A percentile compares a stretch with the other conserved stretches of the same genome.
These are phyloP conservation scores for Rhombomys opimus DNA, from an alignment of 2,113 vertebrate species.

Conservation along the genomic window DNA sequence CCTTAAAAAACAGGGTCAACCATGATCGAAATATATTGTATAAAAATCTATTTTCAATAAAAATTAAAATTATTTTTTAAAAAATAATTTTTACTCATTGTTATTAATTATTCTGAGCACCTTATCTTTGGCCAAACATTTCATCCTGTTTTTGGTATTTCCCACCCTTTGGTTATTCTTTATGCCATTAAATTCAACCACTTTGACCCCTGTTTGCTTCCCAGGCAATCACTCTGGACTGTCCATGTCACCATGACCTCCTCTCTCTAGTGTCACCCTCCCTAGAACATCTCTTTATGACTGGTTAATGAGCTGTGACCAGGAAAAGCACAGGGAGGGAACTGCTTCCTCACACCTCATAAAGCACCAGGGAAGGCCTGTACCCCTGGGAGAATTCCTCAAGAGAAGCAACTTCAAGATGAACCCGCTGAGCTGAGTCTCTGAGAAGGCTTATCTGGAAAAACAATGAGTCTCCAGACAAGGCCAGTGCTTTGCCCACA, in stretches of 20 bases:
- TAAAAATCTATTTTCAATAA: background rate
- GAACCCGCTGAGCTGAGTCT: no score
- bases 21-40: background rate
- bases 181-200: constrained; percentile 25
- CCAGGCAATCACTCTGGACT: constrained; percentile 45
- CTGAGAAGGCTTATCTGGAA: background rate
- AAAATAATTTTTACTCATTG: background rate
- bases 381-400: background rate
- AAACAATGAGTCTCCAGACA: background rate
- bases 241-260: background rate
- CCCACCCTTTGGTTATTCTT: constrained; percentile 13
- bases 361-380: constrained; percentile 7
- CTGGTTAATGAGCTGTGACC: constrained; percentile 51
- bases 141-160: constrained; percentile 7
- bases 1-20: constrained; percentile 13
- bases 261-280: background rate
- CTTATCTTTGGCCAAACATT: background rate
- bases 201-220: background rate
- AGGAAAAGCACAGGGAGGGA: constrained; percentile 30
- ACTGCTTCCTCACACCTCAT: background rate
- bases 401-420: background rate
- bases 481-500: background rate
- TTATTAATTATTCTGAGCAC: background rate
- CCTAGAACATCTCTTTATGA: constrained; percentile 21
- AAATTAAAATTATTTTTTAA: background rate